Evolutionary conservation across 2,888 invertebrate genomes (phyloP).

Genomic region (Masnerella sp.): DNA sequence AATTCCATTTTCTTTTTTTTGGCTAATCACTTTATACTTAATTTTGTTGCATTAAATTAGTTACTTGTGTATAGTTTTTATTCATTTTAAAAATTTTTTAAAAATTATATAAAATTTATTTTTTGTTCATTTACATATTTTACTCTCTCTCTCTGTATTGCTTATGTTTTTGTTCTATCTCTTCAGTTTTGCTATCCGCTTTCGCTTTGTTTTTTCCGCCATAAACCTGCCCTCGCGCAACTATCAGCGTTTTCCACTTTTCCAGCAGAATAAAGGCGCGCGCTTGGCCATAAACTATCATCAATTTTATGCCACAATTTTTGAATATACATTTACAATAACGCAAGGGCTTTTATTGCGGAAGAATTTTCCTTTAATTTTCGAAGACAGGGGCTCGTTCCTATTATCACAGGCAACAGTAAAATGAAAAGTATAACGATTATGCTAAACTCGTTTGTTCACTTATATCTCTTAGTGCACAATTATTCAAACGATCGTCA

Average conservation of each 20-base stretch:
- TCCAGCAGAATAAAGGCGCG: conserved; percentile 4
- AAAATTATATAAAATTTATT: too few relatives aligned
- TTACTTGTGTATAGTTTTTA: too few relatives aligned
- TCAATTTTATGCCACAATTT: conserved; percentile 38
- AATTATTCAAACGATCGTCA: conserved; percentile 62
- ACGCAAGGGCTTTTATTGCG: conserved; percentile 44
- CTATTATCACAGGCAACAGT: conserved; percentile 51
- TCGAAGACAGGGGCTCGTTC: conserved; percentile 42
- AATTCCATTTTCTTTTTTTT: too few relatives aligned
- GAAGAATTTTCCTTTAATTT: conserved; percentile 48
- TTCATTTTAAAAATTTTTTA: too few relatives aligned
- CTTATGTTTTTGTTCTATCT: too few relatives aligned
- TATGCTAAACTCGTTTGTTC: conserved; percentile 60
- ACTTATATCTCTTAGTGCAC: conserved; percentile 57
- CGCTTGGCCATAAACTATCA: conserved; percentile 26
- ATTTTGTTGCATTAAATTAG: too few relatives aligned
- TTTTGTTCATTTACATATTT: too few relatives aligned
- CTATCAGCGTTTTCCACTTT: conserved; percentile 6
- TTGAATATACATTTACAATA: conserved; percentile 42
- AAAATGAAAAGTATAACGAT: conserved; percentile 59
- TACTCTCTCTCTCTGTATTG: too few relatives aligned
- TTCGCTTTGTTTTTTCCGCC: neutral
- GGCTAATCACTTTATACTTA: too few relatives aligned
- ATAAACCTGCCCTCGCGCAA: neutral
- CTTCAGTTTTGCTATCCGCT: too few relatives aligned